Base-by-base conservation (phyloP, 2,113 vertebrate genomes). In the Oenanthe oenanthe region DNA sequence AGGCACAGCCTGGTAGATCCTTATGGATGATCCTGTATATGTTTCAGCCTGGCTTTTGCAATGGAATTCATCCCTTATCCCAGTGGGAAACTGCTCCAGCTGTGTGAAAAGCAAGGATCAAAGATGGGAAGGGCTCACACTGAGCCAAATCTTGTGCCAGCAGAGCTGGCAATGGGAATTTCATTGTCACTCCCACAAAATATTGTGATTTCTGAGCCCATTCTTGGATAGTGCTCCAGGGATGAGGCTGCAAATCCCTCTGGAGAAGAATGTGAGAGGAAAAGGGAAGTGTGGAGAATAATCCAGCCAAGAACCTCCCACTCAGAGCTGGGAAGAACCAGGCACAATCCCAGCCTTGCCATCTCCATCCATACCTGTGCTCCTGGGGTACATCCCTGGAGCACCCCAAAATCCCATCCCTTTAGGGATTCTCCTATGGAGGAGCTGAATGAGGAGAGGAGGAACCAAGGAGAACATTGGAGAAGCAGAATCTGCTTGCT, bases 1-100 rank as follows among this genome's bases (percentile, higher is more conserved):
- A 67, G 92, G 80, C 53, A 68, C 12, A 86, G 40, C 70, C 62
- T 53, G 16, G 22, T 12, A 50, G 73, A 76, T 78, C 53, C 58
- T 31, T 12, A 8, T 0, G 4, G 84, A 57, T 19, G 22, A 88
- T 68, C 63, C 19, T 10, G 22, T 4, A 67, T 58, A 89, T 8
- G 8, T 7, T n/a, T 63, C 61, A 54, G 32, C 31, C 36, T 10
- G 10, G 24, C 21, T 68, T 82, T 63, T 4, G 1, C 53, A 0
- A 14, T 0, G 4, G 38, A 68, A 63, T 74, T 84, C 65, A 87
- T 66, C 48, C 34, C 60, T 83, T n/a, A 18, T 77, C 42, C 73
- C 31, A 15, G 38, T 1, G 7, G 43, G 43, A 91, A 40, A 17
- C 45, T 10, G 8, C 48, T 75, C n/a, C 0, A 0, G 26, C 26